Evolutionary conservation across 2,797 vertebrate species (phyloP).

Genomic region (Eupleurogrammus muticus): DNA sequence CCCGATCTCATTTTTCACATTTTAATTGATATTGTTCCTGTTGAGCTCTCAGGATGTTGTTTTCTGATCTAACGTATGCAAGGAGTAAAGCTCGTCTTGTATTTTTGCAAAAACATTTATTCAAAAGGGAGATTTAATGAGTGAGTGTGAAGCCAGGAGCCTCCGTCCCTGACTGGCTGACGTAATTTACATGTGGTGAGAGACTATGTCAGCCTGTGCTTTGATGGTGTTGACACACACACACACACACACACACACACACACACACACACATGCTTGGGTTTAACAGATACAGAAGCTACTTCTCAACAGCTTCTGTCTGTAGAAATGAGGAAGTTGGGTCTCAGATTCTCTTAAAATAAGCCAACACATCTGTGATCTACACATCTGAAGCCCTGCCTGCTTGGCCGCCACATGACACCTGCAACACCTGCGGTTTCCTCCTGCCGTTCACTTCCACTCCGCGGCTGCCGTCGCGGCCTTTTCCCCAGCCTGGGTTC

Average conservation of each 20-base stretch:
- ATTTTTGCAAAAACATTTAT: neutral
- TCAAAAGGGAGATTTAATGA: neutral
- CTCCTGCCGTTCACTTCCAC: conserved; percentile 42
- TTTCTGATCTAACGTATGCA: neutral
- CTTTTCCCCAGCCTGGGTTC: conserved; percentile 50
- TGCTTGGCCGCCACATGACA: conserved; percentile 33
- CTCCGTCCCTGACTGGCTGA: neutral
- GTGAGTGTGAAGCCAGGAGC: neutral
- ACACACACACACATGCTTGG: no score
- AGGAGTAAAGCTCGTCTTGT: neutral
- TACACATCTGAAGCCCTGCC: conserved; percentile 36
- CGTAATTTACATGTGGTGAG: neutral
- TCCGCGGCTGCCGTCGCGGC: conserved; percentile 47
- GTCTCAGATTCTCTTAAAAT: conserved; percentile 24
- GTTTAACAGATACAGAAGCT: no score
- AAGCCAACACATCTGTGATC: conserved; percentile 29
- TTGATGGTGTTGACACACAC: neutral
- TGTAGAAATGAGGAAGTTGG: conserved; percentile 4
- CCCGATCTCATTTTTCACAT: no score
- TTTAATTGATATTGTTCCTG: no score
- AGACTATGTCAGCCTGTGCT: neutral
- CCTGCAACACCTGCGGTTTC: conserved; percentile 61
- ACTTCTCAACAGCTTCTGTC: neutral
- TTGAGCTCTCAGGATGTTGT: neutral
- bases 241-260: no score